Evolutionary conservation across 2,113 vertebrate species (phyloP).

Genomic region (Bubo blakistoni): DNA sequence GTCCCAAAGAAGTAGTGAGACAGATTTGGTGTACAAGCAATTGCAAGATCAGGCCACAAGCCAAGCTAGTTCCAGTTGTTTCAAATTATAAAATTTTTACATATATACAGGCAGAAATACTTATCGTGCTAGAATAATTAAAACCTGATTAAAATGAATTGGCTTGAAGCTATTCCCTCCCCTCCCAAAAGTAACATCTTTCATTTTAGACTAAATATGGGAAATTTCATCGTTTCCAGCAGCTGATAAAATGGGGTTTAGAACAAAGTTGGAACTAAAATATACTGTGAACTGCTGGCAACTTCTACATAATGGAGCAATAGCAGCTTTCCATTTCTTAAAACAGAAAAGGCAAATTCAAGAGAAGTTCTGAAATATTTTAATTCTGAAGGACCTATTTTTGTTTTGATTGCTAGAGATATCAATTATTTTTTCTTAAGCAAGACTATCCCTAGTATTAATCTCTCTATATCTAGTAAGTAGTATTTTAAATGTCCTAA

Average conservation of each 20-base stretch:
- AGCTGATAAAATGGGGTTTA: constrained; percentile 13
- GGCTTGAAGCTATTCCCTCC: background rate
- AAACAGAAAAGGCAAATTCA: background rate
- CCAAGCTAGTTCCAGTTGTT: constrained; percentile 54
- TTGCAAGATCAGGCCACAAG: constrained; percentile 15
- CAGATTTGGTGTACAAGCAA: background rate
- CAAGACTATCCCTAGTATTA: background rate
- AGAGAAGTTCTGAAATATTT: background rate
- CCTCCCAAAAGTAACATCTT: constrained; percentile 30
- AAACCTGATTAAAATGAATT: constrained; percentile 30
- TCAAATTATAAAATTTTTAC: constrained; percentile 27
- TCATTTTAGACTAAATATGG: constrained; percentile 39
- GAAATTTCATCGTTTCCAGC: constrained; percentile 22
- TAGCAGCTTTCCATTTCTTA: background rate
- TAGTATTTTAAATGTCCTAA: background rate
- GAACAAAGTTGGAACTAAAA: constrained; percentile 24
- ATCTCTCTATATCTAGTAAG: background rate
- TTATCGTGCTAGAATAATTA: constrained; percentile 36
- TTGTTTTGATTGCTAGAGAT: background rate
- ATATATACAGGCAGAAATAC: constrained; percentile 6
- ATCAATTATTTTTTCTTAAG: background rate
- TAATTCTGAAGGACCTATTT: background rate
- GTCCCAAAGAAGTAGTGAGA: background rate
- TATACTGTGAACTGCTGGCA: background rate
- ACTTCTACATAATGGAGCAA: background rate